Percentiles rank a stretch among this genome's conserved stretches.
Evolutionary conservation across 1,140 invertebrate species (phyloP).

Genomic region (Tetraneura akinire): DNA sequence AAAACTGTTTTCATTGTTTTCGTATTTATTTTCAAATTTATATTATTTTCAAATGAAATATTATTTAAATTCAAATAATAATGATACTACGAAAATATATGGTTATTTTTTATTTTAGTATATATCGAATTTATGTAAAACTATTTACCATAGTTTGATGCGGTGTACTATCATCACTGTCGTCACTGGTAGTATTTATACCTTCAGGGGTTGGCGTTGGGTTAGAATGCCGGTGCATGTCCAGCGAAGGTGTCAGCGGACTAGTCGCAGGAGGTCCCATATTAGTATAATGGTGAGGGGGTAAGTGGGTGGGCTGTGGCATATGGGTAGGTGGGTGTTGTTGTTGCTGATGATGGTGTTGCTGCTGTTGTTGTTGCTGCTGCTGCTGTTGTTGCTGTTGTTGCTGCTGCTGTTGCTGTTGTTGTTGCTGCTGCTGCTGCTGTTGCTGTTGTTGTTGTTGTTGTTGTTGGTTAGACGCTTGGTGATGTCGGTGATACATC

Average conservation of each 20-base stretch:
- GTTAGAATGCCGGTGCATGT: constrained; percentile 63
- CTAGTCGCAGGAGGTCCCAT: constrained; percentile 52
- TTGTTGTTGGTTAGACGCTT: constrained; percentile 44
- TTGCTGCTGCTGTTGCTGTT: constrained; percentile 32
- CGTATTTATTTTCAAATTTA: too few species aligned
- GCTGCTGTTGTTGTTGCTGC: constrained; percentile 62
- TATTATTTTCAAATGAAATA: too few species aligned
- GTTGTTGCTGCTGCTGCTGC: constrained; percentile 10
- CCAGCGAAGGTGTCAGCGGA: constrained; percentile 56
- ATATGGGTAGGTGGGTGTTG: constrained; percentile 52
- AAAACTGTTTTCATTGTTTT: too few species aligned
- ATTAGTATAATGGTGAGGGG: constrained; percentile 58
- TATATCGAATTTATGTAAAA: too few species aligned
- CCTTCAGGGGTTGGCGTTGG: constrained; percentile 62
- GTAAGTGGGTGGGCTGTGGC: constrained; percentile 58
- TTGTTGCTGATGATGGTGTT: constrained; percentile 54
- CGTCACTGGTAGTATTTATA: constrained; percentile 75
- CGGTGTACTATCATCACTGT: constrained; percentile 84
- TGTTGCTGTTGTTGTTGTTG: constrained; percentile 27
- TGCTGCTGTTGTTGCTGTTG: constrained; percentile 56
- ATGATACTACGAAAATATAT: too few species aligned
- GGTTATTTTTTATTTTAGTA: too few species aligned
- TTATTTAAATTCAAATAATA: too few species aligned
- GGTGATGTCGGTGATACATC: constrained; percentile 52
- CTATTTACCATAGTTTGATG: constrained; percentile 67